A percentile compares a stretch with the other conserved stretches of the same genome.
Conservation (phyloP, 2,888 invertebrate species). For the Altica lythri region DNA sequence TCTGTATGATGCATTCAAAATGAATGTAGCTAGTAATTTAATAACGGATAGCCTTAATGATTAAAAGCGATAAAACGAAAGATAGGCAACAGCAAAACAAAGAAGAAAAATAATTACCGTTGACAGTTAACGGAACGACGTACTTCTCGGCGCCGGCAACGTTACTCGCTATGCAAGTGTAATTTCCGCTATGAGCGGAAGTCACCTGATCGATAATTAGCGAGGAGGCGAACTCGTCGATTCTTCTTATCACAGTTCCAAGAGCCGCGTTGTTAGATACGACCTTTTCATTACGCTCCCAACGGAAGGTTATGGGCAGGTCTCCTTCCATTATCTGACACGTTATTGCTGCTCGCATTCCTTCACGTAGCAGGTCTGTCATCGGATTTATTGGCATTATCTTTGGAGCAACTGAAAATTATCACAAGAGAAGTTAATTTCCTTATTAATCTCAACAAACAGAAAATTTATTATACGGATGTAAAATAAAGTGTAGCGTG, state of each 20-base stretch:
- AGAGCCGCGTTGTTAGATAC: slow-evolving; percentile 59
- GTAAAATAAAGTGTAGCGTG: background rate
- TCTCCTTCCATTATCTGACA: slow-evolving; percentile 92
- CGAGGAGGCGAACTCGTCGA: slow-evolving; percentile 85
- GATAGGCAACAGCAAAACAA: background rate
- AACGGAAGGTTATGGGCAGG: slow-evolving; percentile 86
- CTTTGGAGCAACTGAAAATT: slow-evolving; percentile 75
- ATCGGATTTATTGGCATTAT: slow-evolving; percentile 82
- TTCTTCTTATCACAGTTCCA: slow-evolving; percentile 63
- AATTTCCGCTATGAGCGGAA: slow-evolving; percentile 86
- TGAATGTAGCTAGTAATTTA: too few relatives aligned
- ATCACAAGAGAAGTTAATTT: too few relatives aligned
- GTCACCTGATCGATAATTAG: slow-evolving; percentile 85
- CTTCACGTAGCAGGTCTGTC: slow-evolving; percentile 79
- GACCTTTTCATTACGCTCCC: slow-evolving; percentile 83
- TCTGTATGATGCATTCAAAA: too few relatives aligned
- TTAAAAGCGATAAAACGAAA: slow-evolving; percentile 4
- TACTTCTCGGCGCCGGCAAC: slow-evolving; percentile 80
- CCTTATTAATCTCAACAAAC: too few relatives aligned
- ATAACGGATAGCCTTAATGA: too few relatives aligned
- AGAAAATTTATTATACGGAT: too few relatives aligned
- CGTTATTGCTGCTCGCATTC: slow-evolving; percentile 86
- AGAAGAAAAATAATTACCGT: slow-evolving; percentile 68
- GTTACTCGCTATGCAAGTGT: slow-evolving; percentile 90
- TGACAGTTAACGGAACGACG: slow-evolving; percentile 80